Percentiles rank a stretch among this genome's conserved stretches.
phyloP scores from a whole-genome alignment of 2,888 invertebrate species.

The Endotricha flammealis region DNA sequence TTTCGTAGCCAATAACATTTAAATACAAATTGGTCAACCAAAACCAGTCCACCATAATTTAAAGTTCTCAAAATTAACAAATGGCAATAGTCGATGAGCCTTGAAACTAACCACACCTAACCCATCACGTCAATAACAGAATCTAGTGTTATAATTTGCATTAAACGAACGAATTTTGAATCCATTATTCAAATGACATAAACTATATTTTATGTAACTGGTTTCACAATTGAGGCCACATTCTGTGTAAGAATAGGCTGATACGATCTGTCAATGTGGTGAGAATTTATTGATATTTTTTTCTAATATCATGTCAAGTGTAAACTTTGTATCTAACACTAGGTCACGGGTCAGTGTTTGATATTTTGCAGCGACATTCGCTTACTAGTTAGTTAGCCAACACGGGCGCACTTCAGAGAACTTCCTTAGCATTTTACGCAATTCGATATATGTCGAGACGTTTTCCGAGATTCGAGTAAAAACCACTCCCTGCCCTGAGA shows the following conservation, averaged over 20 bases:
- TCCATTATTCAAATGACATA: constrained; percentile 18
- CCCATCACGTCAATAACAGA: neutral
- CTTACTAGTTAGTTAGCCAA: constrained; percentile 60
- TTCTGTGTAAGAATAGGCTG: neutral
- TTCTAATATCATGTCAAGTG: constrained; percentile 26
- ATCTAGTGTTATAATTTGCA: constrained; percentile 4
- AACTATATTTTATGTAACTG: constrained; percentile 13
- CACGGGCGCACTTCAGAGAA: constrained; percentile 31
- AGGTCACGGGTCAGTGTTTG: constrained; percentile 58
- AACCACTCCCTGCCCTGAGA: too few species aligned
- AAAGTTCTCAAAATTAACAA: constrained; percentile 5
- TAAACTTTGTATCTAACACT: constrained; percentile 41
- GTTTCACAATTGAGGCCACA: constrained; percentile 1
- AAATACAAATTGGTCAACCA: too few species aligned
- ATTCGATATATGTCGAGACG: constrained; percentile 34
- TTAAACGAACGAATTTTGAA: constrained; percentile 18
- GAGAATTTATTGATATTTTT: neutral
- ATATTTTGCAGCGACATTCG: constrained; percentile 67
- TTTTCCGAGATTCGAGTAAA: too few species aligned
- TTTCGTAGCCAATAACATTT: too few species aligned
- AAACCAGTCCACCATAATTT: too few species aligned
- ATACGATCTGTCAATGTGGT: neutral
- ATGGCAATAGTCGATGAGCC: neutral
- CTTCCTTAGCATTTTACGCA: constrained; percentile 47
- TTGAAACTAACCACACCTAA: constrained; percentile 2